phyloP scores from a whole-genome alignment of 1,140 invertebrate genomes.

The Eumaeus atala region DNA sequence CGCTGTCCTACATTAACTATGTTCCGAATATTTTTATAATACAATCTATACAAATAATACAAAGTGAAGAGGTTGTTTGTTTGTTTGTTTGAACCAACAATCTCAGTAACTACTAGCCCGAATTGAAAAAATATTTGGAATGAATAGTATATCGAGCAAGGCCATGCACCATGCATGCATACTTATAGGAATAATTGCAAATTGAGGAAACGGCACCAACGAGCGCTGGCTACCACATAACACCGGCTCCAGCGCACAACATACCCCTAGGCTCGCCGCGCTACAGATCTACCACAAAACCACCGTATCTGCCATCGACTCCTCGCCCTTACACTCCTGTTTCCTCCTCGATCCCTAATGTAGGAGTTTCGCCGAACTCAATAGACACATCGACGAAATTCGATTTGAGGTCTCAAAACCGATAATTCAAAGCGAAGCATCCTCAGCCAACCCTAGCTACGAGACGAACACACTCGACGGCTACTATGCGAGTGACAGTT shows the following conservation, averaged over 20 bases:
- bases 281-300: conserved; percentile 44
- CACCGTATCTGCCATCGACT: conserved; percentile 54
- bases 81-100: no score
- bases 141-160: no score
- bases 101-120: no score
- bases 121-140: no score
- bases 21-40: no score
- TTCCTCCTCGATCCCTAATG: conserved; percentile 54
- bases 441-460: conserved; percentile 39
- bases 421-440: conserved; percentile 49
- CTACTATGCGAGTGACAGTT: conserved; percentile 53
- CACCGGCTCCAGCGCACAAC: conserved; percentile 50
- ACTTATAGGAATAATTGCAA: conserved; percentile 81
- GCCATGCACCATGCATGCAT: no score
- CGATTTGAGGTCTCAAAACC: conserved; percentile 59
- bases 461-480: conserved; percentile 55
- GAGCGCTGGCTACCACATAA: conserved; percentile 77
- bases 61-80: no score
- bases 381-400: conserved; percentile 58
- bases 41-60: no score
- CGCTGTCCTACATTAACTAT: no score
- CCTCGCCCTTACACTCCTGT: conserved; percentile 26
- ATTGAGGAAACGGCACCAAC: conserved; percentile 81
- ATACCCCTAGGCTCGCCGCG: conserved; percentile 39
- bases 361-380: conserved; percentile 67